Base-by-base conservation (phyloP, 2,888 invertebrate species). In the Spodoptera littoralis region DNA sequence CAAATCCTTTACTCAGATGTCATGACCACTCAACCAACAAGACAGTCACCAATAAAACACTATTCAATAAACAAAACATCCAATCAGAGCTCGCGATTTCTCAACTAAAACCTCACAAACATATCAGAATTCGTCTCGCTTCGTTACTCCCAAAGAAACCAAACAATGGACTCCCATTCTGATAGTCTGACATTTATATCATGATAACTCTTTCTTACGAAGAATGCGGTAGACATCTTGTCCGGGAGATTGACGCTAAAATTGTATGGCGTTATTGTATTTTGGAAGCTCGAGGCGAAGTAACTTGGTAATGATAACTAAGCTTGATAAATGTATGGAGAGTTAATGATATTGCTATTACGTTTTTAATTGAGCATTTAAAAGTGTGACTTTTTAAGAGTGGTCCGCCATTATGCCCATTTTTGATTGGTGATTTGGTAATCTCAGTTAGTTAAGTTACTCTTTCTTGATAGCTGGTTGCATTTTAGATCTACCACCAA, bases 211-310 rank as follows among this genome's bases (percentile, higher is more conserved):
- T 77, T 77, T 79, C 69, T 66, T 46, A 74, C 52, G 70, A 77
- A 77, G 79, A 77, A 77, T 71, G 60, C 69, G 45, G 77, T 67
- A 69, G 80, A 79, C 77, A 64, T 75, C 69, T 71, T 78, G 80
- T 78, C 78, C 67, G 63, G 48, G 42, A 74, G 71, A 79, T 71
- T 78, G 74, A 78, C 77, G 74, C 74, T 74, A 79, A 79, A 78
- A 78, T 79, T 73, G 67, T 77, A 79, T 61, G 46, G 48, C 61
- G 70, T 36, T 64, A 79, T 76, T 77, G 70, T 76, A 45, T 57
- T 44, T 72, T 70, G 36, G 36, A 8, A 36, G 36, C 36, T 36
- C 36, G 36, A 36, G 36, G 36, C 36, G 36, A 36, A 6, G 36
- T 36, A 36, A 36, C 8, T 36, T 36, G 6, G 36, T 36, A 36